Evolutionary conservation across 2,113 vertebrate genomes (phyloP), one percentile per base, ranked within the genome.

Genomic region (Chloropsis hardwickii): DNA sequence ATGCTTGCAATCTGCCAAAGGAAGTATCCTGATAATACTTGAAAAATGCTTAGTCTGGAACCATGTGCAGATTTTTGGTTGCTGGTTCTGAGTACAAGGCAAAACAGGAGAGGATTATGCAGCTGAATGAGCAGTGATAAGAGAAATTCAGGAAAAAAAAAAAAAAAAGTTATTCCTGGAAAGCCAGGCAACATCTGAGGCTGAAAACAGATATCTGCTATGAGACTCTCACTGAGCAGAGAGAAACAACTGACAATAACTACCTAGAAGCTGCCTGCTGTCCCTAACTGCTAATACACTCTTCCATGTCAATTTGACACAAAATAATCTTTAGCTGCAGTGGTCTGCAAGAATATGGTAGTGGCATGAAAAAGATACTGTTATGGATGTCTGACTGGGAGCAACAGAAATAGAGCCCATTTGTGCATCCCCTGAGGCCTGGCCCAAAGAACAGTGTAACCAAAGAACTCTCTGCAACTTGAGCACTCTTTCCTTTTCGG

Each of bases 71-170:
- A 48, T 70, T 94, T 84, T 80, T 12, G 1, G 25, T 90, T 73
- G 25, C 39, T 86, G 45, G 48, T 92, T 93, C 71, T 29, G 31
- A 80, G 71, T 50, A 87, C 20, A 72, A 96, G 78, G 39, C 71
- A 92, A 92, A 94, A 73, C 47, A 95, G 62, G 50, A 92, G 50
- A 77, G 76, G 88, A 94, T 92, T 94, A 93, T 54, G 62, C 39
- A 73, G 90, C 54, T 86, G 71, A 95, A 93, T 80, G 71, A 95
- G 74, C 74, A 80, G 42, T 12, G 79, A 88, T 94, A 92, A 94
- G 44, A 37, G 54, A 73, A 94, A 86, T 57, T 72, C 58, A 37
- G 71, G 85, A 37, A 10, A 37, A 2, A 12, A 28, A 2, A 12
- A 28, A 85, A 90, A 84, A 76, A 76, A 51, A 23, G 14, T 64